phyloP scores from a whole-genome alignment of 2,888 invertebrate genomes.

The Gandaritis pyraliata region DNA sequence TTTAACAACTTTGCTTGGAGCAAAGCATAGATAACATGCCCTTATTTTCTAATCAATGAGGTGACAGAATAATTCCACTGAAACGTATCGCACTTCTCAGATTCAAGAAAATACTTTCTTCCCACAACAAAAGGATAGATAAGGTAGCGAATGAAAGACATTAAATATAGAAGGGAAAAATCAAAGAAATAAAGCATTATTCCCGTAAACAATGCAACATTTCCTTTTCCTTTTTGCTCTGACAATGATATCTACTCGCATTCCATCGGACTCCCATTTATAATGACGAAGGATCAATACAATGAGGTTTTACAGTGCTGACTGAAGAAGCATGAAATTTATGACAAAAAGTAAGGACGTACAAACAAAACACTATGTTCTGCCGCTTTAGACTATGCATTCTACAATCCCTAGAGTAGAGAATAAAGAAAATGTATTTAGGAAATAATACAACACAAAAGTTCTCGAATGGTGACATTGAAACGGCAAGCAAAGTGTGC shows the following conservation, averaged over 20 bases:
- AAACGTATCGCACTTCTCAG: slow-evolving; percentile 4
- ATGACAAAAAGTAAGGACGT: no score
- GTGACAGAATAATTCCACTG: neutral
- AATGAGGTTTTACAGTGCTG: slow-evolving; percentile 5
- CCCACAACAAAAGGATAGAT: slow-evolving; percentile 24
- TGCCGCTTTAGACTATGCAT: no score
- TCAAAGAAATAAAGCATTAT: slow-evolving; percentile 26
- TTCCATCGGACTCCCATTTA: slow-evolving; percentile 14
- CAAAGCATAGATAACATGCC: no score
- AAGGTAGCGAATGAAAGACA: slow-evolving; percentile 24
- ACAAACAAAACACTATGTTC: no score
- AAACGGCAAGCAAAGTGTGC: no score
- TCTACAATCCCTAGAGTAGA: no score
- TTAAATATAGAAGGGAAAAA: slow-evolving; percentile 24
- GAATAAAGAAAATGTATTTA: no score
- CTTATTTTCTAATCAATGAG: neutral
- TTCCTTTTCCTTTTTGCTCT: slow-evolving; percentile 9
- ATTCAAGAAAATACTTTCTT: slow-evolving; percentile 2
- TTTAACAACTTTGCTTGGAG: no score
- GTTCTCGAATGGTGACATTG: no score
- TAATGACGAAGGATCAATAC: slow-evolving; percentile 18
- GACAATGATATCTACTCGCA: slow-evolving; percentile 26
- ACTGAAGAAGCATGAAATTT: neutral
- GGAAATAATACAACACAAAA: no score
- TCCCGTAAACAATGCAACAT: slow-evolving; percentile 25